Evolutionary conservation across 1,140 invertebrate species (phyloP).

Genomic region (Melanaphis sacchari): DNA sequence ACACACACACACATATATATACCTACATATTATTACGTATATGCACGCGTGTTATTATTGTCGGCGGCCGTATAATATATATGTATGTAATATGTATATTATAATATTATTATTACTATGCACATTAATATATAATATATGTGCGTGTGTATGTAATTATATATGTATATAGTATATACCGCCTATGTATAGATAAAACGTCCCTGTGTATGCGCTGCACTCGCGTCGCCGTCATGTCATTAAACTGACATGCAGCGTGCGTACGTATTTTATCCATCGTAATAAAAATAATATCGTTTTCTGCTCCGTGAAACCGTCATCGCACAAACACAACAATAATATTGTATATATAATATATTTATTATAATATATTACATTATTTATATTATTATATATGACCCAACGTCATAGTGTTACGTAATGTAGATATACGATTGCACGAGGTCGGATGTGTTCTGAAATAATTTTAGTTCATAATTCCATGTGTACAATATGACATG

Average conservation of each 20-base stretch:
- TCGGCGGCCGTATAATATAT: not conserved
- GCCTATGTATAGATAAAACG: not conserved
- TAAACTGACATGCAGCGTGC: not conserved
- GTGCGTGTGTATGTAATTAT: not conserved
- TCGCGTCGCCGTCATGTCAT: not conserved
- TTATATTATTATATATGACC: too few relatives aligned
- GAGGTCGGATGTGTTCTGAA: slow-evolving; percentile 3
- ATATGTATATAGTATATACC: not conserved
- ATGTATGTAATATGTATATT: not conserved
- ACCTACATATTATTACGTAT: not conserved
- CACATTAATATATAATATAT: not conserved
- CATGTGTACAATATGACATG: not conserved
- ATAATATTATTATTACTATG: not conserved
- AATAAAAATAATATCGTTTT: slow-evolving; percentile 17
- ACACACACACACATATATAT: not conserved
- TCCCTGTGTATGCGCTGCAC: not conserved
- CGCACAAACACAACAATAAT: not conserved
- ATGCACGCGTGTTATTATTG: not conserved
- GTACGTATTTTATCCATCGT: not conserved
- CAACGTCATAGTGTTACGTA: not conserved
- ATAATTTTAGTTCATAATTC: not conserved
- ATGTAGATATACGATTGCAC: not conserved
- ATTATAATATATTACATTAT: not conserved
- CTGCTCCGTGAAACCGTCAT: not conserved
- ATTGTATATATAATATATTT: not conserved